phyloP scores from a whole-genome alignment of 2,113 vertebrate species.

The Myxocyprinus asiaticus region DNA sequence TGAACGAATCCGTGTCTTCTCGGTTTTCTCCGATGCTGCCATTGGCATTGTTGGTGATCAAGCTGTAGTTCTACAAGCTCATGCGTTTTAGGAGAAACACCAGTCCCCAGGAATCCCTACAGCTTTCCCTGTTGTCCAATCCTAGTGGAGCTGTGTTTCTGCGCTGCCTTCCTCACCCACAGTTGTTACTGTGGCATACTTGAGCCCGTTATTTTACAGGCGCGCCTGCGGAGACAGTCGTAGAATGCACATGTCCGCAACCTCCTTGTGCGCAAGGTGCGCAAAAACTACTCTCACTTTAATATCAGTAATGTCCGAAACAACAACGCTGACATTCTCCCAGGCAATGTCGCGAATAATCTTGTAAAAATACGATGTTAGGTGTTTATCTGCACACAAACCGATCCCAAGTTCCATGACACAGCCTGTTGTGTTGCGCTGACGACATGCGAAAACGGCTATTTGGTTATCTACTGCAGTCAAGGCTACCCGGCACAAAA shows the following conservation, averaged over 20 bases:
- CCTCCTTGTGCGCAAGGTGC: slow-evolving; percentile 44
- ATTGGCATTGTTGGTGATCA: slow-evolving; percentile 55
- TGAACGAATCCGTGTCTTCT: slow-evolving; percentile 48
- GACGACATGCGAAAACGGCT: slow-evolving; percentile 62
- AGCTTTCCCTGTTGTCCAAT: slow-evolving; percentile 55
- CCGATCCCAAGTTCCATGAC: slow-evolving; percentile 39
- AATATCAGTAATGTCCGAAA: background rate
- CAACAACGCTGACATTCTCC: background rate
- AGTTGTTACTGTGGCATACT: slow-evolving; percentile 58
- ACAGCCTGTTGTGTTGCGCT: slow-evolving; percentile 19
- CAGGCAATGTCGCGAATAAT: background rate
- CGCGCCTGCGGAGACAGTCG: slow-evolving; percentile 68
- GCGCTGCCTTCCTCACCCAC: slow-evolving; percentile 58
- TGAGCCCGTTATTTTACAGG: slow-evolving; percentile 67
- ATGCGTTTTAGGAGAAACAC: slow-evolving; percentile 52
- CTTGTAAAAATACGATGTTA: background rate
- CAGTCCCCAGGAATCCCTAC: slow-evolving; percentile 53
- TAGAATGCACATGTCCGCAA: slow-evolving; percentile 60
- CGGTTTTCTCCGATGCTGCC: slow-evolving; percentile 55
- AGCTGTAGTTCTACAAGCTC: slow-evolving; percentile 14
- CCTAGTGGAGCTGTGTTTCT: slow-evolving; percentile 45
- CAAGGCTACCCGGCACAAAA: slow-evolving; percentile 55
- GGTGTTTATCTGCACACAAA: background rate
- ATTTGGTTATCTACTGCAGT: slow-evolving; percentile 55
- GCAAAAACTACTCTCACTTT: background rate